Base-by-base conservation (phyloP, 2,888 invertebrate genomes). In the Amblyjoppa proteus region DNA sequence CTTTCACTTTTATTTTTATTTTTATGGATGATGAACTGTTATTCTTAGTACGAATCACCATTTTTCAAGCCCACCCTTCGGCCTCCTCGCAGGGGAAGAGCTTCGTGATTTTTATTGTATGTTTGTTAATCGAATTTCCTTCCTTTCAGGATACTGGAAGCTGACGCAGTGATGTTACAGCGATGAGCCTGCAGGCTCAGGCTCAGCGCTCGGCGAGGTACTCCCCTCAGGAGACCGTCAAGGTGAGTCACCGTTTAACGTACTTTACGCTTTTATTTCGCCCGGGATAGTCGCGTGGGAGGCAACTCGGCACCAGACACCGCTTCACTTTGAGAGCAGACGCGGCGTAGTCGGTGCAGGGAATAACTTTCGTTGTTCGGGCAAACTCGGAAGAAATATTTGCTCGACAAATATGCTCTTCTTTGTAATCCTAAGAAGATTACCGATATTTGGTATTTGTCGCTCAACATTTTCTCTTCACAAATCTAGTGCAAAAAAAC, bases 141-240 rank as follows among this genome's bases (percentile, higher is more conserved):
- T 79, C 28, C 61, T 88, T 88, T 28, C 88, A 92, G 92, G 88
- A 89, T 88, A 88, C 75, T 87, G 34, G 31, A 84, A 87, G 61
- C 87, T 71, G 81, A 70, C 75, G 89, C 88, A 90, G 91, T 89
- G 88, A 92, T 92, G 92, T 88, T 89, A 89, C 89, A 90, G 90
- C 91, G 90, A 92, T 92, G 92, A 92, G 91, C 90, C 90, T 91
- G 88, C 92, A 92, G 90, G 88, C 89, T 74, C 90, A 90, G 89
- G 90, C 89, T 87, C 90, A 90, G 83, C 92, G 92, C 86, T 86
- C 91, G 87, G 86, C 91, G 89, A 91, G 92, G 91, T 91, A 89
- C 88, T 90, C 92, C 87, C 92, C 92, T 88, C 92, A 92, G 89
- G 92, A 92, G 89, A 92, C 92, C 88, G 85, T 92, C 70, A 92